Percentiles rank a stretch among this genome's conserved stretches.
phyloP scores from a whole-genome alignment of 1,140 invertebrate genomes.

The Rhyzopertha dominica region DNA sequence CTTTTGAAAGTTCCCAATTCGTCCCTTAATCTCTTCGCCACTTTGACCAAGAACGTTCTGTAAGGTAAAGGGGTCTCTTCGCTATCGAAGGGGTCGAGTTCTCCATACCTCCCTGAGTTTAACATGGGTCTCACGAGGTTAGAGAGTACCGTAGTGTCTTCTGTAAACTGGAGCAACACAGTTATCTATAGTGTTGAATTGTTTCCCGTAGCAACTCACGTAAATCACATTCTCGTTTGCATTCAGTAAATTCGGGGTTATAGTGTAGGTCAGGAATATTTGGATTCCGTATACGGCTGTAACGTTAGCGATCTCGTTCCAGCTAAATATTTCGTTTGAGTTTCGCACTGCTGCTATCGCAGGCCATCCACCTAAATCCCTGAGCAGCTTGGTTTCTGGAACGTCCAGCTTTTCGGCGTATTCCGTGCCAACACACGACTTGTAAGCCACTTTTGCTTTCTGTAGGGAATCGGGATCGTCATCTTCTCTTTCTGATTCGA shows the following conservation, averaged over 20 bases:
- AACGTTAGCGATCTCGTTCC: conserved; percentile 32
- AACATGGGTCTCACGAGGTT: conserved; percentile 1
- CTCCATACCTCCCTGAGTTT: background rate
- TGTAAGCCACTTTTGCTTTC: conserved; percentile 35
- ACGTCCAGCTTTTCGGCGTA: conserved; percentile 12
- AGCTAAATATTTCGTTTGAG: conserved; percentile 20
- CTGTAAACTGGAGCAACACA: background rate
- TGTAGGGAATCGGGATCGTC: conserved; percentile 28
- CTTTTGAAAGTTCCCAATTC: conserved; percentile 9
- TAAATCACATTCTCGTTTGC: conserved; percentile 24
- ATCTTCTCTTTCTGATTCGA: conserved; percentile 4
- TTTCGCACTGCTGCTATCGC: conserved; percentile 4
- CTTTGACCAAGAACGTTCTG: conserved; percentile 21
- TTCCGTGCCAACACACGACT: conserved; percentile 21
- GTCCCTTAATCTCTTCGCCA: conserved; percentile 25
- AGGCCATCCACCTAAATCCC: conserved; percentile 22
- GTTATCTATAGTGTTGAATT: too few relatives aligned
- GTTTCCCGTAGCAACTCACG: conserved; percentile 14
- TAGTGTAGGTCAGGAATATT: conserved; percentile 26
- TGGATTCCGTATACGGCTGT: conserved; percentile 32
- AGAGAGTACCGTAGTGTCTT: conserved; percentile 3
- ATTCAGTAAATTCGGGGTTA: conserved; percentile 18
- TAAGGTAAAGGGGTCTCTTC: conserved; percentile 16
- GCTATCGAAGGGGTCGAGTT: background rate
- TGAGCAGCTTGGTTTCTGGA: conserved; percentile 17